Base-by-base conservation (phyloP, 2,113 vertebrate species). In the Anguilla japonica region DNA sequence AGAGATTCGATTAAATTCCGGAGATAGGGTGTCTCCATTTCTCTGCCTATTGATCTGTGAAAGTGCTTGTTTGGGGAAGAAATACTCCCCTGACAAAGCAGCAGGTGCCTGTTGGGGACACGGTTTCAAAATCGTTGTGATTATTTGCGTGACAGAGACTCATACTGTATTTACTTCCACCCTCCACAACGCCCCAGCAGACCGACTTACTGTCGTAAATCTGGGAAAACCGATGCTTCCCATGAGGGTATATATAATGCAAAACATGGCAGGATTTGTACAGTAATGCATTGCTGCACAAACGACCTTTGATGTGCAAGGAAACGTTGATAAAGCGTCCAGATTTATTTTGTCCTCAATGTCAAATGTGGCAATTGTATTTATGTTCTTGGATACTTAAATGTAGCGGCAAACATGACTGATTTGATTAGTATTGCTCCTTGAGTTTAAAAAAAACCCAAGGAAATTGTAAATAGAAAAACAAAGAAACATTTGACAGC, bases 11-110 rank as follows among this genome's bases (percentile, higher is more conserved):
- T 83, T 83, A 81, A 67, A 83, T 83, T 87, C 18, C 43, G 50
- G 39, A 57, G 86, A 83, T 71, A 79, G 46, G 50, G 43, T 85
- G 56, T 85, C 34, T 41, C 84, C 26, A 26, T 83, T 82, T 53
- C 41, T 83, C 46, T 83, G 60, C 41, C 1, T 78, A 87, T 83
- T 87, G 86, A 87, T 87, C 46, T 83, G 63, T 87, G 79, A 87
- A 87, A 81, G 81, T 83, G 46, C 82, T 79, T 60, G 41, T 83
- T 87, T 83, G 82, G 63, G 79, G 11, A 71, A 83, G 63, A 56
- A 83, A 87, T 86, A 53, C 50, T 71, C 80, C 80, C 80, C 41
- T 41, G 53, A 75, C 46, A 86, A 29, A 86, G 41, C 41, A 50
- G 26, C 81, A 79, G 57, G 81, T 83, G 43, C 63, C 82, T 29